phyloP scores from a whole-genome alignment of 2,888 invertebrate species.

The Nycteola revayana region DNA sequence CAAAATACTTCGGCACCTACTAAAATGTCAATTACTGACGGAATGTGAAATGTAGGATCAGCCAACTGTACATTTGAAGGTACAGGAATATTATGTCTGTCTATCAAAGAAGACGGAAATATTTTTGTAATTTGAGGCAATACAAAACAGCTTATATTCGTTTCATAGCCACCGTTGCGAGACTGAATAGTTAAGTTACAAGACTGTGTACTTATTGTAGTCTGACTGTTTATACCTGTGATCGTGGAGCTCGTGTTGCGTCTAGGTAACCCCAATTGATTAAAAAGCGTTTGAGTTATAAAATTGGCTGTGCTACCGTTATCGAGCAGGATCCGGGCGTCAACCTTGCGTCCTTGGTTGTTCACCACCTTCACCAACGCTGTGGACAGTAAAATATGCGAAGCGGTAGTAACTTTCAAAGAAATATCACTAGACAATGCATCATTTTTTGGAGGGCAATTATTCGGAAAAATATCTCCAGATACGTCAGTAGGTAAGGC shows the following conservation, averaged over 20 bases:
- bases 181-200: constrained; percentile 3
- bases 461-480: neutral
- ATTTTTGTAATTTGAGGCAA: no score
- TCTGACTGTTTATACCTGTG: constrained; percentile 7
- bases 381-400: constrained; percentile 21
- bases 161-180: neutral
- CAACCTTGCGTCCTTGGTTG: constrained; percentile 2
- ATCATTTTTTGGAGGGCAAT: neutral
- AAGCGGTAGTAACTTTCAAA: neutral
- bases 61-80: constrained; percentile 14
- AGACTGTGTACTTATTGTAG: constrained; percentile 1
- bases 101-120: constrained; percentile 11
- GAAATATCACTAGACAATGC: constrained; percentile 1
- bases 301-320: constrained; percentile 5
- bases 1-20: constrained; percentile 25
- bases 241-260: constrained; percentile 3
- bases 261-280: constrained; percentile 5
- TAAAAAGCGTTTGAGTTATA: constrained; percentile 1
- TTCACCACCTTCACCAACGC: constrained; percentile 13
- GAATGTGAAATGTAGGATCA: constrained; percentile 23
- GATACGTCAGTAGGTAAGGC: neutral
- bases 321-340: neutral
- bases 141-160: constrained; percentile 5
- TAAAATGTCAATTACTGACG: constrained; percentile 22
- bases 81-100: neutral